Evolutionary conservation across 2,888 invertebrate genomes (phyloP), one percentile per base, ranked within the genome.

Genomic region (Ceramica pisi): DNA sequence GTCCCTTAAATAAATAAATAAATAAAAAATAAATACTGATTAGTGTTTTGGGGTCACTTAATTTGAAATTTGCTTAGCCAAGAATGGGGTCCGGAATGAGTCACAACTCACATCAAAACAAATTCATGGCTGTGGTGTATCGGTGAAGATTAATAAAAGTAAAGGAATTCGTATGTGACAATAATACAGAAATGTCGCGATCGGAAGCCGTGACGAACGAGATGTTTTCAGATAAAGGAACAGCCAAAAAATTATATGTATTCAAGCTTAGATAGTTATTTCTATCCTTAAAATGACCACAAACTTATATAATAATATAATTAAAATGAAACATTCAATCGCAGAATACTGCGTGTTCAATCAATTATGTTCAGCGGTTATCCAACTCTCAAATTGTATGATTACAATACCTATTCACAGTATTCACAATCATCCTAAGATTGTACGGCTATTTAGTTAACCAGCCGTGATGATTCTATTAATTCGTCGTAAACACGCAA

Each of bases 401-500:
- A 76, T 51, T 62, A 80, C 41, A 65, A 57, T 80, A 75, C 38
- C 57, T 48, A 48, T 55, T 53, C 26, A 53, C 14, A 74, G 50
- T 62, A 74, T 74, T 65, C 50, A 79, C 65, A 75, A 63, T 56
- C 56, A 53, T 77, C 44, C 61, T 51, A 46, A 66, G 65, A 61
- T 35, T 48, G 48, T 77, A 60, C 67, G 77, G 55, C 46, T 62
- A 48, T 72, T 65, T 51, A 41, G 19, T 26, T 56, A 71, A 76
- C 59, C 41, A 71, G 62, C 21, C 80, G 46, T 63, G 80, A 80
- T 71, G 71, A 57, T 59, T 67, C 60, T 50, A 50, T 67, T 59
- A 59, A 51, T 68, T 66, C 55, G 62, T 76, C 62, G 59, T 46
- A 66, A 65, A 67, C 77, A 80, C 65, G 81, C 77, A 66, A 72